phyloP scores from a whole-genome alignment of 2,797 vertebrate species.

The Etheostoma nigrum region DNA sequence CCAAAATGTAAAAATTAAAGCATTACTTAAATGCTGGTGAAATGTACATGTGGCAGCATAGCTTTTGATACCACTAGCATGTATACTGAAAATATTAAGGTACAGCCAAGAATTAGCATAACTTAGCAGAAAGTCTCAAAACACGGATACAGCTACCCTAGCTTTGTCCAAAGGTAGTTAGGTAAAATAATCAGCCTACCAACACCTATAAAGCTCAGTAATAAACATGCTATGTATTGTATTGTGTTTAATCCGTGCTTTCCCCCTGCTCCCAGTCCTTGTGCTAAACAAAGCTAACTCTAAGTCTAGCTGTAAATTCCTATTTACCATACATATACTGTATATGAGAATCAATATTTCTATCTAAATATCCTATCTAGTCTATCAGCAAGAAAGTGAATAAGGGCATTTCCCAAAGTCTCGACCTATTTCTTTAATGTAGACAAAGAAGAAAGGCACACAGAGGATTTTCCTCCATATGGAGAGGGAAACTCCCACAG shows the following conservation, averaged over 20 bases:
- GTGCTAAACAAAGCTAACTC: too few relatives aligned
- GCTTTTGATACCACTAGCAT: not conserved
- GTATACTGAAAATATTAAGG: not conserved
- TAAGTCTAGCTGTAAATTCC: too few relatives aligned
- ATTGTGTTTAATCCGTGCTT: too few relatives aligned
- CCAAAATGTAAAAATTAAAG: not conserved
- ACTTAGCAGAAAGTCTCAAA: not conserved
- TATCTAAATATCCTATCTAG: too few relatives aligned
- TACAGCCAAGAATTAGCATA: conserved; percentile 16
- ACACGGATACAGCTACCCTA: not conserved
- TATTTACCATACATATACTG: too few relatives aligned
- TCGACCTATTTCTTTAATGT: not conserved
- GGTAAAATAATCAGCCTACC: too few relatives aligned
- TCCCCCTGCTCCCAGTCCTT: too few relatives aligned
- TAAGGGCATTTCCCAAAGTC: not conserved
- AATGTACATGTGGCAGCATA: not conserved
- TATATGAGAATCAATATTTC: too few relatives aligned
- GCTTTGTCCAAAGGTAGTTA: not conserved
- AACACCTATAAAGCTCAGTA: too few relatives aligned
- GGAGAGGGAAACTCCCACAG: conserved; percentile 24
- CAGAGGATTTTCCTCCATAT: conserved; percentile 10
- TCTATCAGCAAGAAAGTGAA: not conserved
- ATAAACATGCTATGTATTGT: not conserved
- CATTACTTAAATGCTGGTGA: not conserved
- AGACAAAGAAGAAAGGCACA: conserved; percentile 16